phyloP scores from a whole-genome alignment of 2,113 vertebrate genomes.

The Hemiscyllium ocellatum region DNA sequence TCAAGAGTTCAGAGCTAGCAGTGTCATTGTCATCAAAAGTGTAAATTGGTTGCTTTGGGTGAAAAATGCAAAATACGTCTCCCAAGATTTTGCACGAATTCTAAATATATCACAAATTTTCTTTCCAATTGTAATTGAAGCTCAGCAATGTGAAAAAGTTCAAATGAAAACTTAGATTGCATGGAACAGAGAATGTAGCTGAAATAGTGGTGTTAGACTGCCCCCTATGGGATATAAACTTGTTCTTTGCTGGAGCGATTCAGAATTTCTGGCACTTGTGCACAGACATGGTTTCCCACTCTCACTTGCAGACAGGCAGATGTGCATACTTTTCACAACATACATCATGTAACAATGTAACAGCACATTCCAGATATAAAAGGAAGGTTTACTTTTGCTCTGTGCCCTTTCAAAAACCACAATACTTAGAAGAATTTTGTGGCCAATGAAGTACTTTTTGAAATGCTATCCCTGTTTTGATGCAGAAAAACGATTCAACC shows the following conservation, averaged over 20 bases:
- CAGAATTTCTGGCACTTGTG: background rate
- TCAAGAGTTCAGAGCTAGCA: background rate
- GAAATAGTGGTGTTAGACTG: conserved; percentile 1
- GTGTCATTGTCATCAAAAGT: background rate
- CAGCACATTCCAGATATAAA: background rate
- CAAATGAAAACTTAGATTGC: background rate
- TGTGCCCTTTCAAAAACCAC: background rate
- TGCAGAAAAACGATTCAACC: no score
- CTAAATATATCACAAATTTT: conserved; percentile 9
- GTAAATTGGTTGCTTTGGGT: background rate
- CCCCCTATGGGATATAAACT: background rate
- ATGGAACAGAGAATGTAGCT: background rate
- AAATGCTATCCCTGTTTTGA: no score
- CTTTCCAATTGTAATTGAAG: background rate
- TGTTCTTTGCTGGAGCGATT: background rate
- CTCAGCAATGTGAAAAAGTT: background rate
- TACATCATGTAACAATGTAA: background rate
- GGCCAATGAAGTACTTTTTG: background rate
- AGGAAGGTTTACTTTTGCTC: background rate
- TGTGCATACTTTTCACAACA: background rate
- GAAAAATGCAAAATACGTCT: background rate
- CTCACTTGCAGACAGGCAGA: background rate
- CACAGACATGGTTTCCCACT: background rate
- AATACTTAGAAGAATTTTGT: background rate
- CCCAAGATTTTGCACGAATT: background rate